These are phyloP conservation scores for Perizoma affinitatum DNA, from an alignment of 2,888 invertebrate species.

Conservation along the genomic window DNA sequence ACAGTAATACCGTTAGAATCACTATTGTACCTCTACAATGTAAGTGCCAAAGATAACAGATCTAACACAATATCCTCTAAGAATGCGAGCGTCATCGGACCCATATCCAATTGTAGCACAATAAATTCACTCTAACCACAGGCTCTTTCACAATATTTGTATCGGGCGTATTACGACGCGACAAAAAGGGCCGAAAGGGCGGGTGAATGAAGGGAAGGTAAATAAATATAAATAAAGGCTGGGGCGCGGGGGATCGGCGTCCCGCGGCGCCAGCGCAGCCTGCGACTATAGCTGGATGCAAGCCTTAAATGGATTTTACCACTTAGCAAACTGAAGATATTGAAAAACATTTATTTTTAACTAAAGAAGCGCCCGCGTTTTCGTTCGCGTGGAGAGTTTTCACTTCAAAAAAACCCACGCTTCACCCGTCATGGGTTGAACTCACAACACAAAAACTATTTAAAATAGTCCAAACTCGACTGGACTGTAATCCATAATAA, in stretches of 20 bases:
- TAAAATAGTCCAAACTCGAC: too few relatives aligned
- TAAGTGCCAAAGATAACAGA: conserved; percentile 13
- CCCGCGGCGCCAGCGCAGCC: conserved; percentile 63
- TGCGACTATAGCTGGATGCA: conserved; percentile 17
- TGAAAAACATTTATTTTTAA: background rate
- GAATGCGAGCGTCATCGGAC: conserved; percentile 62
- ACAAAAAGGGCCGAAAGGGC: conserved; percentile 83
- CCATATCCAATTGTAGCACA: conserved; percentile 75
- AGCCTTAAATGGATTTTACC: conserved; percentile 33
- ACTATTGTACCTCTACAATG: conserved; percentile 14
- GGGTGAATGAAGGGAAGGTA: conserved; percentile 84
- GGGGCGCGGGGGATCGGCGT: conserved; percentile 54
- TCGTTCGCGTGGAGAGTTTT: too few relatives aligned
- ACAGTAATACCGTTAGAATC: conserved; percentile 21
- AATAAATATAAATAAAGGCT: conserved; percentile 83
- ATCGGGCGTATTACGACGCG: conserved; percentile 74
- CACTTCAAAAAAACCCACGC: too few relatives aligned
- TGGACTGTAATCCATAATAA: too few relatives aligned
- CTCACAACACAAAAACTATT: too few relatives aligned
- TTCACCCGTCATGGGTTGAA: too few relatives aligned
- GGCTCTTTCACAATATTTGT: conserved; percentile 83
- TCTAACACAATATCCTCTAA: conserved; percentile 36
- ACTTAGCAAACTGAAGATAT: conserved; percentile 29
- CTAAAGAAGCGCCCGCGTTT: too few relatives aligned
- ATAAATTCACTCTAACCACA: conserved; percentile 82